These are phyloP conservation scores for Lineus longissimus DNA, from an alignment of 1,140 invertebrate genomes.

Conservation along the genomic window DNA sequence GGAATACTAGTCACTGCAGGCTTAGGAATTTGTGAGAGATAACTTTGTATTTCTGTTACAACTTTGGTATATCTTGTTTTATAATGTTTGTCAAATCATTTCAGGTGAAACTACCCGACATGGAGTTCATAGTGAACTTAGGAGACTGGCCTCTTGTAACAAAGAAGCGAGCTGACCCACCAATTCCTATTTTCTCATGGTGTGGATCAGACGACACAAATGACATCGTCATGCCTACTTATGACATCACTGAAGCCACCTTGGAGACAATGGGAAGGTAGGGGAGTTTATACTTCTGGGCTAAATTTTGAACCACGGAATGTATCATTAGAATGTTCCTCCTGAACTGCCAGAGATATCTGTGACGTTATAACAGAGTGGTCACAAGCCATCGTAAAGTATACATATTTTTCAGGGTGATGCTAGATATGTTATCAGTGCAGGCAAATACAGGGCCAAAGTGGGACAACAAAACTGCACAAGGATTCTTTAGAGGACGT, in stretches of 20 bases:
- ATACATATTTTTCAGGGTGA: constrained; percentile 66
- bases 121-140: constrained; percentile 89
- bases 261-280: constrained; percentile 87
- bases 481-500: constrained; percentile 86
- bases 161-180: constrained; percentile 49
- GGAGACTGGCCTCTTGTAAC: constrained; percentile 86
- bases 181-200: constrained; percentile 89
- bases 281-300: constrained; percentile 12
- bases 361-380: no score
- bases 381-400: not conserved
- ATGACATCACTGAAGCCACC: constrained; percentile 88
- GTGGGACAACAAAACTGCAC: constrained; percentile 73
- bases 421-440: constrained; percentile 82
- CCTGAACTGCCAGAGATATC: no score
- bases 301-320: not conserved
- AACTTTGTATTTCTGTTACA: no score
- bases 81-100: not conserved
- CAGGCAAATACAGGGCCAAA: constrained; percentile 70
- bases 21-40: no score
- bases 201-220: constrained; percentile 79
- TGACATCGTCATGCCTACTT: constrained; percentile 93
- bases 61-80: no score
- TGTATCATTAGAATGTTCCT: not conserved
- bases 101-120: constrained; percentile 68
- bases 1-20: no score